Conservation (phyloP, 2,888 invertebrate genomes). For the Crossocerus cetratus region DNA sequence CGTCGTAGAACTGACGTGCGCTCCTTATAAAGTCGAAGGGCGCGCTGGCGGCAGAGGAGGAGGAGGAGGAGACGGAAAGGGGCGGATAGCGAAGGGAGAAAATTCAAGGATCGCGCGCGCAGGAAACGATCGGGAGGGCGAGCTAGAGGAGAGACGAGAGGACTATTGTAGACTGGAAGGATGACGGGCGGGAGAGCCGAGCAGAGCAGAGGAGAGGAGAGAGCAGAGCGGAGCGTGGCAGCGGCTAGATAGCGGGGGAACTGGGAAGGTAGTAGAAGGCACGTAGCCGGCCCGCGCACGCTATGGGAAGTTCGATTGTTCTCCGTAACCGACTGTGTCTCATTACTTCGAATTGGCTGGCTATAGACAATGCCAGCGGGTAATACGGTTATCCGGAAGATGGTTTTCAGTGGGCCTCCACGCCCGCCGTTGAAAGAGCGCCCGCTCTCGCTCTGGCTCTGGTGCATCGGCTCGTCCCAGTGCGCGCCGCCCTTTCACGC, state of each 20-base stretch:
- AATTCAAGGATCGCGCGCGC: neutral
- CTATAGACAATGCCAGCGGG: conserved; percentile 71
- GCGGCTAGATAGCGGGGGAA: conserved; percentile 37
- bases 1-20: conserved; percentile 61
- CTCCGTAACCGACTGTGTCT: conserved; percentile 73
- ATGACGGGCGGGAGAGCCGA: conserved; percentile 33
- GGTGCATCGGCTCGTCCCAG: conserved; percentile 20
- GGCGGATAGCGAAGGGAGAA: neutral
- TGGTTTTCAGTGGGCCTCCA: conserved; percentile 60
- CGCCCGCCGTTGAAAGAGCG: conserved; percentile 7
- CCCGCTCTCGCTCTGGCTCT: conserved; percentile 40
- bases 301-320: conserved; percentile 70
- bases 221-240: too few relatives aligned
- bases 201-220: too few relatives aligned
- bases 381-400: conserved; percentile 73
- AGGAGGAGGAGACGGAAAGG: neutral
- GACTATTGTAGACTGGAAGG: conserved; percentile 5
- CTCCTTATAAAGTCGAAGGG: conserved; percentile 57
- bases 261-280: conserved; percentile 54
- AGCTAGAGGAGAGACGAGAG: conserved; percentile 29
- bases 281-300: conserved; percentile 59
- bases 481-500: conserved; percentile 47
- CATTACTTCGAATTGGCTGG: conserved; percentile 75
- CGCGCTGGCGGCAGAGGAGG: conserved; percentile 12
- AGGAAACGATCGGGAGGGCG: conserved; percentile 1